Conservation (phyloP, 2,113 vertebrate genomes). For the Sphyrna mokarran region DNA sequence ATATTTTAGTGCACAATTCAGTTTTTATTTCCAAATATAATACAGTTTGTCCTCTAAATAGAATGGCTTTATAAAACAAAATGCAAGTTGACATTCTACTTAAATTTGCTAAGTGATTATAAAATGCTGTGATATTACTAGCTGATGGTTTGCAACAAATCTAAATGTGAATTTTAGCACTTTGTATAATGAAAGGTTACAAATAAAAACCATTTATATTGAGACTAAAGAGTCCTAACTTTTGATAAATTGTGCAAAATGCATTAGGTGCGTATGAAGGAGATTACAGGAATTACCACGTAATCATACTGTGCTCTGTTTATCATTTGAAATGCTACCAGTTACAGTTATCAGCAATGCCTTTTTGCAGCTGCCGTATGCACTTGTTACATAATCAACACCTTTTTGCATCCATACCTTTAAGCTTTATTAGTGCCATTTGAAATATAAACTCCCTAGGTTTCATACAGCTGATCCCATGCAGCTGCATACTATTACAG, state of each 20-base stretch:
- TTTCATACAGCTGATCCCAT: constrained; percentile 62
- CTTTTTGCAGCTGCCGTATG: constrained; percentile 49
- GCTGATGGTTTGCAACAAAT: neutral
- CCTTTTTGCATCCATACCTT: constrained; percentile 42
- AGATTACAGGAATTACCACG: constrained; percentile 14
- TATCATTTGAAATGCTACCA: constrained; percentile 36
- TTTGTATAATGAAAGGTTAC: neutral
- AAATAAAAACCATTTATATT: neutral
- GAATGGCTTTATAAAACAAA: too few relatives aligned
- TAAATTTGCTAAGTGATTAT: neutral
- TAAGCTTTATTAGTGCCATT: constrained; percentile 45
- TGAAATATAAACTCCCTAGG: constrained; percentile 52
- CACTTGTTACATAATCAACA: constrained; percentile 56
- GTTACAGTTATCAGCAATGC: constrained; percentile 48
- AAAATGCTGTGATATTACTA: neutral
- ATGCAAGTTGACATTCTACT: neutral
- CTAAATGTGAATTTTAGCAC: neutral
- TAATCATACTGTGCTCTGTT: neutral
- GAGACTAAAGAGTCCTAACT: neutral
- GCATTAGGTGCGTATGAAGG: neutral
- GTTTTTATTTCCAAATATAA: neutral
- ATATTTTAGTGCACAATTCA: neutral
- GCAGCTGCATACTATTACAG: constrained; percentile 56
- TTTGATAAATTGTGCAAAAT: neutral
- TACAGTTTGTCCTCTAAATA: neutral